Percentiles rank a stretch among this genome's conserved stretches.
Evolutionary conservation across 2,888 invertebrate genomes (phyloP).

Genomic region (Agriopis leucophaearia): DNA sequence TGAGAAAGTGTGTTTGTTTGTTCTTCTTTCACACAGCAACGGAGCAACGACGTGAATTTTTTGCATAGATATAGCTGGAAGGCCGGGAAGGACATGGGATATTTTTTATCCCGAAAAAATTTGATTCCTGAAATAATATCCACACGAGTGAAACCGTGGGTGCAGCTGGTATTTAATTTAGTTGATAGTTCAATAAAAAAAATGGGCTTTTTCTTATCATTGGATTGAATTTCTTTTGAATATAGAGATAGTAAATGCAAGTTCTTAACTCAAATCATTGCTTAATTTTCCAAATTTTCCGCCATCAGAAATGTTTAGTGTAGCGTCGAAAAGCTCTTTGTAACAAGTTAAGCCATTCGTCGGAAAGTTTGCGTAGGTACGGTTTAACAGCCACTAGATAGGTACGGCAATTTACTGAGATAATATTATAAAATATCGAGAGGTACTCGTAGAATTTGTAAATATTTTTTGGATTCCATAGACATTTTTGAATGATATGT

Average conservation of each 20-base stretch:
- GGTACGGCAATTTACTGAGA: slow-evolving; percentile 43
- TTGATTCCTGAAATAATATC: too few relatives aligned
- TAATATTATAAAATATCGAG: slow-evolving; percentile 19
- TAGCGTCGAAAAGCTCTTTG: slow-evolving; percentile 48
- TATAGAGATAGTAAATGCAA: not conserved
- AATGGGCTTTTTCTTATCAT: too few relatives aligned
- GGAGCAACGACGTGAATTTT: too few relatives aligned
- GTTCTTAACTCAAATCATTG: slow-evolving; percentile 14
- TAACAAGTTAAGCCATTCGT: slow-evolving; percentile 55
- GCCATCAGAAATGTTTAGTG: slow-evolving; percentile 33
- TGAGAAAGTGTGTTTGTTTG: too few relatives aligned
- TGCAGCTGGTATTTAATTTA: too few relatives aligned
- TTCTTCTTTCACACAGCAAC: too few relatives aligned
- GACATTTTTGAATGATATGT: not conserved
- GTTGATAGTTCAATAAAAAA: too few relatives aligned
- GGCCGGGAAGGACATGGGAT: too few relatives aligned
- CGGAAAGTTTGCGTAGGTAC: slow-evolving; percentile 52
- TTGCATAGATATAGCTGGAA: too few relatives aligned
- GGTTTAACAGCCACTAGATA: slow-evolving; percentile 44
- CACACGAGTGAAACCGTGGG: too few relatives aligned
- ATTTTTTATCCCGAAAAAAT: too few relatives aligned
- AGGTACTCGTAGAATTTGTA: not conserved
- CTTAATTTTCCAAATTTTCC: slow-evolving; percentile 39
- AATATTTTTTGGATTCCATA: not conserved
- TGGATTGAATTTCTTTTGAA: too few relatives aligned